Evolutionary conservation across 2,797 vertebrate species (phyloP), one percentile per base, ranked within the genome.

Genomic region (Danio albolineatus): DNA sequence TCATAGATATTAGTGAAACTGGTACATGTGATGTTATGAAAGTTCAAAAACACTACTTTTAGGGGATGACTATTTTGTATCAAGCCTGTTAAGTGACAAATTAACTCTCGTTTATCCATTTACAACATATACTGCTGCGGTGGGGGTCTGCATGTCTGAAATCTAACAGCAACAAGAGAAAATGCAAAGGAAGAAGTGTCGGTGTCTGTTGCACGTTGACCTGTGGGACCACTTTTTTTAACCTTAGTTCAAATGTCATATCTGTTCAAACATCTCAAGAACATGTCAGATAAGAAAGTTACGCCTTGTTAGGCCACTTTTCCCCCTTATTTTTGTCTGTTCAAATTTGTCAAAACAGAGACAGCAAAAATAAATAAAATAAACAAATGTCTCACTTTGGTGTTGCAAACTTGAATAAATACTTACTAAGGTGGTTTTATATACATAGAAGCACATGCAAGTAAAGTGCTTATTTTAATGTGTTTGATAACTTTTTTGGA

Each of bases 171-270:
- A 36, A 57, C 48, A 73, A 57, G 44, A 54, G 4, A 72, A 17
- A 56, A 72, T 0, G 4, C 39, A 38, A 51, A 12, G 39, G 10
- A 66, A 65, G 41, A 46, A 14, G 39, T 5, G 7, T 56, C 60
- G 53, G 46, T 57, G 54, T 54, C 49, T 61, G 59, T 71, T 54
- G 41, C 21, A 59, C 72, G 67, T 7, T 76, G 46, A 76, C 80
- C 59, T 73, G 44, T 10, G 9, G 36, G 48, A 54, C 43, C 61
- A 71, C 62, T 28, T 28, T 75, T 39, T 65, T 43, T 71, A 57
- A 72, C 66, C 38, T 48, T 28, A 57, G 78, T 81, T 81, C 74
- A 81, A 78, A 72, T 81, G 74, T 70, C 73, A 78, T n/a, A 39
- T 41, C 70, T 79, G 10, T 48, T 66, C 67, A 57, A 79, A 82